Percentiles rank a stretch among this genome's conserved stretches.
Evolutionary conservation across 2,888 invertebrate species (phyloP).

Genomic region (Acleris cristana): DNA sequence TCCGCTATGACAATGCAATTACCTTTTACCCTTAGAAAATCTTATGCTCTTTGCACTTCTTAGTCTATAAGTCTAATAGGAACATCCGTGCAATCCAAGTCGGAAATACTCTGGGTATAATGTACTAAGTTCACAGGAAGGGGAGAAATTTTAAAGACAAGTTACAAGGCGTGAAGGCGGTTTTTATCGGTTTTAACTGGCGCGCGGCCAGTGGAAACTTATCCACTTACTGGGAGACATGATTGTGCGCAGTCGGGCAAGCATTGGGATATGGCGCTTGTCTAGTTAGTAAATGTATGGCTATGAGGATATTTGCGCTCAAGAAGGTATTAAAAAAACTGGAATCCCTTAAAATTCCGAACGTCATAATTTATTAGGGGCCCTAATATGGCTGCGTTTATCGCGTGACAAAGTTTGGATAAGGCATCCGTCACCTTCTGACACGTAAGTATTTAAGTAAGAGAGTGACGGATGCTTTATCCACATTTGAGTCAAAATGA

Average conservation of each 20-base stretch:
- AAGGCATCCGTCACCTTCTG: too few species aligned
- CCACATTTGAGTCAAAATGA: too few species aligned
- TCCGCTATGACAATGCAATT: too few species aligned
- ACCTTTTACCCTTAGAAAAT: too few species aligned
- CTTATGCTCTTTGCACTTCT: too few species aligned
- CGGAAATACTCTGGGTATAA: conserved; percentile 5
- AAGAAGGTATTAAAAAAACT: not conserved
- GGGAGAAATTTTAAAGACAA: conserved; percentile 40
- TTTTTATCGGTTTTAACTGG: conserved; percentile 58
- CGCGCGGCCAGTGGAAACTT: conserved; percentile 60
- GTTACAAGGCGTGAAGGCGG: conserved; percentile 50
- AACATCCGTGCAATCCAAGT: not conserved
- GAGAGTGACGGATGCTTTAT: too few species aligned
- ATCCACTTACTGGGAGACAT: conserved; percentile 60
- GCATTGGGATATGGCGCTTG: conserved; percentile 4
- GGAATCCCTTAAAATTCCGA: not conserved
- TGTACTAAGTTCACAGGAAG: conserved; percentile 9
- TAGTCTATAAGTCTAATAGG: not conserved
- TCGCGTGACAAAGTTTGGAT: too few species aligned
- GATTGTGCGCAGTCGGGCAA: conserved; percentile 53
- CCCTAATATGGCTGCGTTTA: too few species aligned
- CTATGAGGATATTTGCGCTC: not conserved
- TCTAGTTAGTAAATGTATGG: not conserved
- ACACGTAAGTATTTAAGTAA: too few species aligned
- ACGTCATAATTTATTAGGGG: too few species aligned